A percentile compares a stretch with the other conserved stretches of the same genome.
These are phyloP conservation scores for Erythrolamprus reginae DNA, from an alignment of 2,113 vertebrate genomes.

Conservation along the genomic window DNA sequence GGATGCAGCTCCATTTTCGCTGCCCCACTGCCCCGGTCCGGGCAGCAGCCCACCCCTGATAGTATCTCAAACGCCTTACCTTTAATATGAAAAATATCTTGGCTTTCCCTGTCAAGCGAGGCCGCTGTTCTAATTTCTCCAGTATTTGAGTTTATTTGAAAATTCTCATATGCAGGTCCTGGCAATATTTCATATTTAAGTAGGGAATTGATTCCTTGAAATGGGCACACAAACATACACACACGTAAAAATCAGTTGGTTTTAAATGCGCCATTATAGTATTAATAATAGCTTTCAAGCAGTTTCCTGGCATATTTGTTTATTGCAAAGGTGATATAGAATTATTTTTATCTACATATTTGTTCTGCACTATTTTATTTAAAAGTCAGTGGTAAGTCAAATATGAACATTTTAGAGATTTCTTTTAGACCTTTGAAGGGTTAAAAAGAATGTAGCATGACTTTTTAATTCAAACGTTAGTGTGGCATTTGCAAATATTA, in stretches of 20 bases:
- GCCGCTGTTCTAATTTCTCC: slow-evolving; percentile 76
- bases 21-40: no score
- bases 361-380: neutral
- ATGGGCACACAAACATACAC: slow-evolving; percentile 29
- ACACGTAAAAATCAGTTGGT: neutral
- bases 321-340: neutral
- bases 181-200: slow-evolving; percentile 84
- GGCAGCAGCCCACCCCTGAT: no score
- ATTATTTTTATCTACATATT: neutral
- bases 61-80: slow-evolving; percentile 62
- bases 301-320: neutral
- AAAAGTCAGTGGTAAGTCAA: neutral
- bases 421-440: neutral
- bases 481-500: neutral
- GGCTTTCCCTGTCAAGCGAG: slow-evolving; percentile 80
- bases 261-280: neutral
- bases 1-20: no score
- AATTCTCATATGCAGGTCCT: slow-evolving; percentile 76
- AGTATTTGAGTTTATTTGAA: slow-evolving; percentile 76
- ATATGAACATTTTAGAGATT: neutral
- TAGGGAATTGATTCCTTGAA: slow-evolving; percentile 79
- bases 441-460: neutral
- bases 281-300: neutral
- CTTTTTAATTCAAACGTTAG: neutral
- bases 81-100: slow-evolving; percentile 75